Conservation (phyloP, 2,888 invertebrate species). For the Clostera curtula region DNA sequence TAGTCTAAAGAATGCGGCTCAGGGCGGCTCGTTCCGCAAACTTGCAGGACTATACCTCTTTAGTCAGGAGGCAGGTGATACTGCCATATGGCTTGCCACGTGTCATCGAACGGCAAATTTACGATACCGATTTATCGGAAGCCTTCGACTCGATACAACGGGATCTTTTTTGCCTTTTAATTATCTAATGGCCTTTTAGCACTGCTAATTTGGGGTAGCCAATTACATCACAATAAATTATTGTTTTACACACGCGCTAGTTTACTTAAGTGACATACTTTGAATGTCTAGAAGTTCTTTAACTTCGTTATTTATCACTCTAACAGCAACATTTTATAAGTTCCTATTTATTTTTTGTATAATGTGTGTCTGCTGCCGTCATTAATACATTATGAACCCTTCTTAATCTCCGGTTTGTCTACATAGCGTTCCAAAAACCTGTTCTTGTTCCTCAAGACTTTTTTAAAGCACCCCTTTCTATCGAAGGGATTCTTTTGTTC, state of each 20-base stretch:
- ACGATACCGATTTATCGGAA: slow-evolving; percentile 37
- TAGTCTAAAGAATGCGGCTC: slow-evolving; percentile 53
- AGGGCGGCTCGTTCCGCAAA: slow-evolving; percentile 43
- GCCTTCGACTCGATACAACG: too few species aligned
- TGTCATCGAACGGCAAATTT: slow-evolving; percentile 38
- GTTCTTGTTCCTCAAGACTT: slow-evolving; percentile 1
- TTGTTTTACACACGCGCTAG: too few species aligned
- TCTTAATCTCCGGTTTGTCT: too few species aligned
- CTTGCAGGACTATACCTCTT: slow-evolving; percentile 31
- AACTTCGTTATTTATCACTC: too few species aligned
- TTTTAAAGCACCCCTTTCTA: background rate
- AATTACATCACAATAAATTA: background rate
- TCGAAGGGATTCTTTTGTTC: background rate
- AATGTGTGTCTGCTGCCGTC: too few species aligned
- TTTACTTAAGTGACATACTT: too few species aligned
- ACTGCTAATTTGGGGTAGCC: background rate
- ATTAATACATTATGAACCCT: too few species aligned
- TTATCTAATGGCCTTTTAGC: slow-evolving; percentile 29
- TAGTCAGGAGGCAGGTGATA: slow-evolving; percentile 51
- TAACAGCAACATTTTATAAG: too few species aligned
- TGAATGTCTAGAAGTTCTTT: too few species aligned
- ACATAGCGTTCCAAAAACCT: background rate
- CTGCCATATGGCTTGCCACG: slow-evolving; percentile 60
- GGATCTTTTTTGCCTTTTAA: slow-evolving; percentile 23
- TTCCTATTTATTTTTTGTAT: too few species aligned